phyloP scores from a whole-genome alignment of 1,140 invertebrate species.

The Drosophila gunungcola region DNA sequence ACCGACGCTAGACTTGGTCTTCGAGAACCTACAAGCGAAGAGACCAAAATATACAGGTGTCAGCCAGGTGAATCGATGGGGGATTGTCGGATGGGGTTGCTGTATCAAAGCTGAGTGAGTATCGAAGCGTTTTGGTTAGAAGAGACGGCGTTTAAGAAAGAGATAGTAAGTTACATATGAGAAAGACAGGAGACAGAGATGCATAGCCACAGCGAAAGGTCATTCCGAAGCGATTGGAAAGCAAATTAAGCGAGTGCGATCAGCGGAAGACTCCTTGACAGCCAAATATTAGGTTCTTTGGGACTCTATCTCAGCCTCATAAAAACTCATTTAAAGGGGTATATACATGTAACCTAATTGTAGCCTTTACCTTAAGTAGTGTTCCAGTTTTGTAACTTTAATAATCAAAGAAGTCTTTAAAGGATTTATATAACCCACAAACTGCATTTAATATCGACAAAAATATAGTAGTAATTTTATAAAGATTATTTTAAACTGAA shows the following conservation, averaged over 20 bases:
- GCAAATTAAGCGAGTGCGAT: slow-evolving; percentile 38
- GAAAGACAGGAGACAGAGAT: slow-evolving; percentile 20
- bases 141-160: slow-evolving; percentile 34
- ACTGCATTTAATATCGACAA: too few species aligned
- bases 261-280: slow-evolving; percentile 2
- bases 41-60: neutral
- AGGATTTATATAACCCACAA: too few species aligned
- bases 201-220: slow-evolving; percentile 36
- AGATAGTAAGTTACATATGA: slow-evolving; percentile 20
- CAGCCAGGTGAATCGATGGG: neutral
- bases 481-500: too few species aligned
- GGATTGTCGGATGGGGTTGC: slow-evolving; percentile 26
- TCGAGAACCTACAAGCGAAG: slow-evolving; percentile 88
- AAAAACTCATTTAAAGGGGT: too few species aligned
- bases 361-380: too few species aligned
- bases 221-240: slow-evolving; percentile 44
- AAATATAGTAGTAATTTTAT: too few species aligned
- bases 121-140: slow-evolving; percentile 44
- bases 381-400: too few species aligned
- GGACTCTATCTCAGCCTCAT: neutral
- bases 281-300: neutral
- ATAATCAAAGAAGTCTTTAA: too few species aligned
- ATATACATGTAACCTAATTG: too few species aligned
- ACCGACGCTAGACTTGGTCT: slow-evolving; percentile 92
- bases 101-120: slow-evolving; percentile 35